Percentiles rank a stretch among this genome's conserved stretches.
These are phyloP conservation scores for Lasioglossum albipes DNA, from an alignment of 1,140 invertebrate species.

Conservation along the genomic window DNA sequence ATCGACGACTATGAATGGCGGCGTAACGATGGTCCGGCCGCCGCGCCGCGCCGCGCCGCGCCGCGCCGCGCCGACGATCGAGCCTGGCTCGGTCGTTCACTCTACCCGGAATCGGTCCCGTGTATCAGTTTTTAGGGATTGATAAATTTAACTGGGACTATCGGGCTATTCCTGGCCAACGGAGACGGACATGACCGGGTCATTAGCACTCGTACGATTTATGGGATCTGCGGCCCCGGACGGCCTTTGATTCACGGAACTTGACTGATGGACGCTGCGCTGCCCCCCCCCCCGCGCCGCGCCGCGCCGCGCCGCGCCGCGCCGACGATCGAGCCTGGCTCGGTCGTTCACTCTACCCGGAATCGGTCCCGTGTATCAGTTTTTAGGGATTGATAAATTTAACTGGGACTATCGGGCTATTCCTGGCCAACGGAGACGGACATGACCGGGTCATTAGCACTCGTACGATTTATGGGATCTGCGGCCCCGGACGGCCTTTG, in stretches of 20 bases:
- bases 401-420: constrained; percentile 1
- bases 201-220: constrained; percentile 1
- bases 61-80: constrained; percentile 2
- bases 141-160: constrained; percentile 8
- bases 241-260: background rate
- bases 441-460: constrained; percentile 11
- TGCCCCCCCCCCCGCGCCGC: too few relatives aligned
- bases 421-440: background rate
- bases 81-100: background rate
- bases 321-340: background rate
- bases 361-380: constrained; percentile 5
- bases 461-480: background rate
- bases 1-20: constrained; percentile 39
- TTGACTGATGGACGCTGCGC: background rate
- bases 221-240: background rate
- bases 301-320: too few relatives aligned
- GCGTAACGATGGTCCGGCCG: constrained; percentile 8
- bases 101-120: constrained; percentile 8
- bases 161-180: constrained; percentile 1
- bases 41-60: too few relatives aligned
- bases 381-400: constrained; percentile 27
- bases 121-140: constrained; percentile 17
- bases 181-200: constrained; percentile 9
- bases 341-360: constrained; percentile 3
- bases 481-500: background rate